Percentiles rank a stretch among this genome's conserved stretches.
Evolutionary conservation across 2,888 invertebrate genomes (phyloP).

Genomic region (Lomographa bimaculata): DNA sequence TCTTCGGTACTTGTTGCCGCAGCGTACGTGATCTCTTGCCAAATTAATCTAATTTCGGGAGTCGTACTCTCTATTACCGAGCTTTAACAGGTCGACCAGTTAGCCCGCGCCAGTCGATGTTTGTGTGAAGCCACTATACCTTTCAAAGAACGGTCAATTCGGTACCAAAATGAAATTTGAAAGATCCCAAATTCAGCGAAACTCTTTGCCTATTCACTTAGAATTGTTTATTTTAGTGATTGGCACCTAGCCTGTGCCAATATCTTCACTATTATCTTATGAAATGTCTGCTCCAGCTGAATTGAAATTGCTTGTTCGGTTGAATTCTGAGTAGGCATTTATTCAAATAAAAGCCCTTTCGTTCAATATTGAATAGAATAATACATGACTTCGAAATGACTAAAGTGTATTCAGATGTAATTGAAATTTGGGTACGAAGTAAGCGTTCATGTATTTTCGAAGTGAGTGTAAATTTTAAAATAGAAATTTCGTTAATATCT

Average conservation of each 20-base stretch:
- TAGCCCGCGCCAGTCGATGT: too few species aligned
- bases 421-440: constrained; percentile 1
- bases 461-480: too few species aligned
- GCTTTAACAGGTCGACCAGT: too few species aligned
- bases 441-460: too few species aligned
- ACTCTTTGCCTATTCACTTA: constrained; percentile 20
- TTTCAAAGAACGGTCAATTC: constrained; percentile 12
- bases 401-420: constrained; percentile 5
- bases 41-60: too few species aligned
- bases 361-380: constrained; percentile 14
- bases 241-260: constrained; percentile 23
- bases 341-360: constrained; percentile 21
- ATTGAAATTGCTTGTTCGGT: constrained; percentile 22
- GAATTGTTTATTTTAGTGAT: constrained; percentile 24
- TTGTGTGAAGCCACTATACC: too few species aligned
- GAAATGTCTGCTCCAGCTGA: constrained; percentile 18
- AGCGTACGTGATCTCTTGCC: too few species aligned
- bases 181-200: constrained; percentile 23
- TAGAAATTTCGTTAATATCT: too few species aligned
- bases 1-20: too few species aligned
- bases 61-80: too few species aligned
- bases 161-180: constrained; percentile 17
- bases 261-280: constrained; percentile 22
- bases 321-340: constrained; percentile 21
- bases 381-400: constrained; percentile 7